Evolutionary conservation across 2,888 invertebrate genomes (phyloP).

Genomic region (Slavum lentiscoides): DNA sequence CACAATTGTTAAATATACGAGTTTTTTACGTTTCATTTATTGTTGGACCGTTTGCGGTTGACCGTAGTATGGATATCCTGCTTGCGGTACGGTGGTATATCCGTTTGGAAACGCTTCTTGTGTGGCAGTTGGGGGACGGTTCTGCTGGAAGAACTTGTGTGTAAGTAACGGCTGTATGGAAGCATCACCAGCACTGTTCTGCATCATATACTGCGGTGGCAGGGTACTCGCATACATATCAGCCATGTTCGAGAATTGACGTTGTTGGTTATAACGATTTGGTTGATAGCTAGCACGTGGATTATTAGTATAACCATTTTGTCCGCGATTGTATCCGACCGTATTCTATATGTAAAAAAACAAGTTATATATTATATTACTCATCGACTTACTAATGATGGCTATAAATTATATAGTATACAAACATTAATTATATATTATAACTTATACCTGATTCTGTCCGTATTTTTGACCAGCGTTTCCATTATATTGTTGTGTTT

Average conservation of each 20-base stretch:
- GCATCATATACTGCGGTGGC: slow-evolving; percentile 63
- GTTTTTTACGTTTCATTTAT: slow-evolving; percentile 61
- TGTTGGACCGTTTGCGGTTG: slow-evolving; percentile 67
- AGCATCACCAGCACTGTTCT: slow-evolving; percentile 61
- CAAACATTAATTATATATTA: background rate
- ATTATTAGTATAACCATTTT: slow-evolving; percentile 58
- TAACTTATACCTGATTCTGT: slow-evolving; percentile 33
- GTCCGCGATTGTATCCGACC: slow-evolving; percentile 57
- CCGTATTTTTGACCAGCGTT: slow-evolving; percentile 38
- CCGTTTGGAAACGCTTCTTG: slow-evolving; percentile 68
- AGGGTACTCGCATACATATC: slow-evolving; percentile 56
- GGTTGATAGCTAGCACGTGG: slow-evolving; percentile 55
- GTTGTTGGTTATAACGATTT: slow-evolving; percentile 62
- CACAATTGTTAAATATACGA: slow-evolving; percentile 42
- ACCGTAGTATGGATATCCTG: slow-evolving; percentile 55
- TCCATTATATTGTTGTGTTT: slow-evolving; percentile 54
- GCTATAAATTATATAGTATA: background rate
- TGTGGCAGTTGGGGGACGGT: slow-evolving; percentile 65
- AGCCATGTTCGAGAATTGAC: slow-evolving; percentile 59
- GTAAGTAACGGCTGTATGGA: slow-evolving; percentile 66
- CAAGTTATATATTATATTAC: background rate
- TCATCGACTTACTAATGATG: no score
- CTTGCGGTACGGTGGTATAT: slow-evolving; percentile 64
- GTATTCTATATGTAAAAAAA: slow-evolving; percentile 14
- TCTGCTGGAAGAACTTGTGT: slow-evolving; percentile 76